A percentile compares a stretch with the other conserved stretches of the same genome.
Evolutionary conservation across 2,888 invertebrate species (phyloP).

Genomic region (Heliothis peltigera): DNA sequence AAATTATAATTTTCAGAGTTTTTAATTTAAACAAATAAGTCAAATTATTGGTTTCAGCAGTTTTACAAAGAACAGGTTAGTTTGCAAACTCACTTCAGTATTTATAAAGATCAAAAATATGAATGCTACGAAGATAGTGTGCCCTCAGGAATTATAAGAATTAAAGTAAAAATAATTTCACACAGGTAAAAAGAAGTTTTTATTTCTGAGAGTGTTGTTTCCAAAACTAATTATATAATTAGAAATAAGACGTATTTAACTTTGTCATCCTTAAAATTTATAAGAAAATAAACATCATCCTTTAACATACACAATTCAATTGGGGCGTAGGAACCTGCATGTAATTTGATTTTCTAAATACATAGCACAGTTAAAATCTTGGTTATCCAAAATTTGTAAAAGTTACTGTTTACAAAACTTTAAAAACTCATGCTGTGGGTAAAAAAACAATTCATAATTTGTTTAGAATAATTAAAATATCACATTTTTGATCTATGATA

Average conservation of each 20-base stretch:
- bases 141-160: background rate
- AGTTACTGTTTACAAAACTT: constrained; percentile 59
- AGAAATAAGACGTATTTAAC: constrained; percentile 61
- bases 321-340: constrained; percentile 86
- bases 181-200: constrained; percentile 76
- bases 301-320: constrained; percentile 60
- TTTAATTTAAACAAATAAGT: too few species aligned
- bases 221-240: constrained; percentile 60
- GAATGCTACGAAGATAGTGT: too few species aligned
- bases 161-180: constrained; percentile 59
- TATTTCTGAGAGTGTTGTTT: constrained; percentile 63
- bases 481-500: constrained; percentile 87
- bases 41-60: too few species aligned
- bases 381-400: constrained; percentile 52
- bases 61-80: too few species aligned
- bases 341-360: constrained; percentile 65
- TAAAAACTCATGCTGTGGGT: constrained; percentile 64
- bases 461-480: constrained; percentile 84
- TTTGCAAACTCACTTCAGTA: too few species aligned
- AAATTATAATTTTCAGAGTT: too few species aligned
- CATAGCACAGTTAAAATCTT: constrained; percentile 53
- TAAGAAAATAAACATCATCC: constrained; percentile 59
- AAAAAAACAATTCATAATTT: constrained; percentile 70
- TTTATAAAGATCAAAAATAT: too few species aligned
- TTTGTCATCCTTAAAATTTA: constrained; percentile 64